A percentile compares a stretch with the other conserved stretches of the same genome.
phyloP scores from a whole-genome alignment of 2,113 vertebrate species.

The Ophiodon elongatus region DNA sequence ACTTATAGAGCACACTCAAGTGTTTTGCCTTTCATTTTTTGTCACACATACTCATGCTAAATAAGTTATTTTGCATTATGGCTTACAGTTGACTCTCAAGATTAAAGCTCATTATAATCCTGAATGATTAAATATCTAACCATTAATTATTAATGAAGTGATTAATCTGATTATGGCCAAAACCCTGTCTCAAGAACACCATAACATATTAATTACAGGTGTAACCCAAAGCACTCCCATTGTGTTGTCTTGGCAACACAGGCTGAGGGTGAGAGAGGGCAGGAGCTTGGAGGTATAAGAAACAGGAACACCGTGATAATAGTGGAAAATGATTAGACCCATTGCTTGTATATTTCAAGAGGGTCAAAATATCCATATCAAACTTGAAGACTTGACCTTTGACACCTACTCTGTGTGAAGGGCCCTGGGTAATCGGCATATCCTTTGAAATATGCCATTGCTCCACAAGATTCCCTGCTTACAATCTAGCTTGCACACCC shows the following conservation, averaged over 20 bases:
- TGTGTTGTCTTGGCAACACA: slow-evolving; percentile 32
- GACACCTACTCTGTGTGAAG: slow-evolving; percentile 1
- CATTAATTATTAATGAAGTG: slow-evolving; percentile 63
- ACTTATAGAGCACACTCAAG: slow-evolving; percentile 19
- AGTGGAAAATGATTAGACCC: slow-evolving; percentile 3
- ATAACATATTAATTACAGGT: slow-evolving; percentile 64
- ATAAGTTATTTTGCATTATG: slow-evolving; percentile 32
- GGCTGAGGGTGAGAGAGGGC: slow-evolving; percentile 12
- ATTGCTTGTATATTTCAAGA: slow-evolving; percentile 20
- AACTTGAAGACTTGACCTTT: slow-evolving; percentile 37
- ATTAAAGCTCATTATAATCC: slow-evolving; percentile 26
- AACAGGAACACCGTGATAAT: slow-evolving; percentile 11
- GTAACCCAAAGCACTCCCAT: slow-evolving; percentile 20
- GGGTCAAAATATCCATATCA: slow-evolving; percentile 42
- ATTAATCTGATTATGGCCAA: slow-evolving; percentile 43
- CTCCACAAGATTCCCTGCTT: slow-evolving; percentile 28
- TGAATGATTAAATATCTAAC: slow-evolving; percentile 30
- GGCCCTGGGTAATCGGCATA: slow-evolving; percentile 14
- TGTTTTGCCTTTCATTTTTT: slow-evolving; percentile 38
- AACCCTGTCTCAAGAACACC: slow-evolving; percentile 16
- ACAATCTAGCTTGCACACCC: slow-evolving; percentile 42
- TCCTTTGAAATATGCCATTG: slow-evolving; percentile 37
- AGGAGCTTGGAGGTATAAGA: not conserved
- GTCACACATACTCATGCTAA: slow-evolving; percentile 14
- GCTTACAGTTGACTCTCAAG: slow-evolving; percentile 11